These are phyloP conservation scores for Tetraodon nigroviridis DNA, from an alignment of 2,113 vertebrate species.

Conservation along the genomic window DNA sequence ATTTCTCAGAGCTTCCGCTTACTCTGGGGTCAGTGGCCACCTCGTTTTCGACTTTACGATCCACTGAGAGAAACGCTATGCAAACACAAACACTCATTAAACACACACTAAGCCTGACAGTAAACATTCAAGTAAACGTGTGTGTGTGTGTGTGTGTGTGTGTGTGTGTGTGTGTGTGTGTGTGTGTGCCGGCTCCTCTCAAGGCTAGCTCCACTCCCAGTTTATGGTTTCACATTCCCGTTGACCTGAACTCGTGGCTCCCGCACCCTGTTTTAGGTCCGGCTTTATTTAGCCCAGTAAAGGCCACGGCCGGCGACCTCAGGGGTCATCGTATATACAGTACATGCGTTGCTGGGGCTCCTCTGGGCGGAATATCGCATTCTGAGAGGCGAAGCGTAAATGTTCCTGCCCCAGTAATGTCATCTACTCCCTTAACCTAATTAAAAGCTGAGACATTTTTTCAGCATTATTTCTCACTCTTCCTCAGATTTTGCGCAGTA, in stretches of 20 bases:
- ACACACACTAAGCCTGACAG: conserved; percentile 24
- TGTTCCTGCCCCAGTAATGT: neutral
- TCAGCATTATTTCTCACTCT: neutral
- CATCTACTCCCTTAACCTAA: neutral
- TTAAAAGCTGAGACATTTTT: neutral
- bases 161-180: no score
- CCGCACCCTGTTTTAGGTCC: conserved; percentile 57
- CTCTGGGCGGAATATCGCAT: conserved; percentile 13
- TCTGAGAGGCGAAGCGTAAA: conserved; percentile 30
- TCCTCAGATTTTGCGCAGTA: no score
- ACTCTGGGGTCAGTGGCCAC: neutral
- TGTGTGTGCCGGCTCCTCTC: conserved; percentile 26
- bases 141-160: no score
- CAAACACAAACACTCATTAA: conserved; percentile 35
- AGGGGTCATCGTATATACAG: conserved; percentile 46
- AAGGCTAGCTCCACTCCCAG: conserved; percentile 36
- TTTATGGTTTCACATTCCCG: conserved; percentile 66
- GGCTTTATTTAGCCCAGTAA: conserved; percentile 62
- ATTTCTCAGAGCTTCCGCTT: no score
- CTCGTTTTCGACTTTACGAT: conserved; percentile 25
- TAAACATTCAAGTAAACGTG: conserved; percentile 53
- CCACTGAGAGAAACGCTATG: conserved; percentile 19
- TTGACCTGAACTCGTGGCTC: conserved; percentile 56
- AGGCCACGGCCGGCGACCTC: conserved; percentile 41
- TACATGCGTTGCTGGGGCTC: conserved; percentile 19